Conservation (phyloP, 2,797 vertebrate genomes). For the Esox lucius region DNA sequence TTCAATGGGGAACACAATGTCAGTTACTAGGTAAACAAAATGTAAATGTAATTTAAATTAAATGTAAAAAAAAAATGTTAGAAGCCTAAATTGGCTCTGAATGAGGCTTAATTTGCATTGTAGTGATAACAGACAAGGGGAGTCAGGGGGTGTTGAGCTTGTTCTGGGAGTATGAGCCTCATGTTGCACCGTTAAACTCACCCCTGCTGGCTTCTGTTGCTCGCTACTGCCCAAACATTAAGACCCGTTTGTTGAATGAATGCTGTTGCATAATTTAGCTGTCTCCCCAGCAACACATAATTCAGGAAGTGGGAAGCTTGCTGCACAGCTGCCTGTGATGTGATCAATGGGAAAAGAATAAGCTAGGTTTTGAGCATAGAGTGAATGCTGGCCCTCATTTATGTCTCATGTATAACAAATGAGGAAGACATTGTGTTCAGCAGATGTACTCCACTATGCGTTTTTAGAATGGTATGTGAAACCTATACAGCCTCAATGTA, state of each 20-base stretch:
- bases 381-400: constrained; percentile 62
- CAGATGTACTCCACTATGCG: constrained; percentile 34
- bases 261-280: constrained; percentile 76
- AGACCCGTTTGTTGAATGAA: constrained; percentile 57
- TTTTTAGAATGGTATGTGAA: constrained; percentile 43
- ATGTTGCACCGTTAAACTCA: constrained; percentile 34
- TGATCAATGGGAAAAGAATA: constrained; percentile 64
- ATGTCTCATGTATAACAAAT: constrained; percentile 65
- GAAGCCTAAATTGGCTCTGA: neutral
- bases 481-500: neutral
- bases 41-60: no score
- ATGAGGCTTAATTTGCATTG: constrained; percentile 37
- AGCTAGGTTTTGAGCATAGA: constrained; percentile 64
- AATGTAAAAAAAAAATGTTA: no score
- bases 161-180: constrained; percentile 1
- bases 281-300: constrained; percentile 70
- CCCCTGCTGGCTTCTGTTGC: neutral
- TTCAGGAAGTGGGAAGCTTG: constrained; percentile 65
- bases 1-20: no score
- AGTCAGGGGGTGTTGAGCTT: neutral
- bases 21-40: no score
- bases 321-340: constrained; percentile 57
- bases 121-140: constrained; percentile 23
- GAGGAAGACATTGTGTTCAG: constrained; percentile 36
- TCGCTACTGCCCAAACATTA: constrained; percentile 41